phyloP scores from a whole-genome alignment of 2,797 vertebrate genomes.

The Enteromius unitaeniatus region DNA sequence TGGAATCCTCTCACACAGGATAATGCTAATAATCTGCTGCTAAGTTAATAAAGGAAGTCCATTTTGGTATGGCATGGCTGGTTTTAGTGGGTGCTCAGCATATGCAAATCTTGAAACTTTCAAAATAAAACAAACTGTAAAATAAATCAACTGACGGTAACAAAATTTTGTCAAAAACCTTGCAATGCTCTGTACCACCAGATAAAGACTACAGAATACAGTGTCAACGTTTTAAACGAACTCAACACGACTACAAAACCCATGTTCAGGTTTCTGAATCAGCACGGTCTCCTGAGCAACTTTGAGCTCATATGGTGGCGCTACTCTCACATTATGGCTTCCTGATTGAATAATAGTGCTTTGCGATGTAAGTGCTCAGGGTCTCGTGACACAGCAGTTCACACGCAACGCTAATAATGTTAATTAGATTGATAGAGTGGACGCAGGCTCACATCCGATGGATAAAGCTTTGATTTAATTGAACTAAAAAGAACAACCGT shows the following conservation, averaged over 20 bases:
- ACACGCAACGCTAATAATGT: slow-evolving; percentile 10
- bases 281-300: slow-evolving; percentile 33
- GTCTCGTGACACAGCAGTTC: not conserved
- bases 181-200: not conserved
- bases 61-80: slow-evolving; percentile 30
- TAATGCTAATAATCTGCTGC: not conserved
- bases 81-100: slow-evolving; percentile 21
- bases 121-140: not conserved
- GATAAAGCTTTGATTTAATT: slow-evolving; percentile 37
- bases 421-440: not conserved
- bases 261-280: slow-evolving; percentile 7
- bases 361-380: slow-evolving; percentile 31
- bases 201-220: not conserved
- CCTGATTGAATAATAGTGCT: slow-evolving; percentile 32
- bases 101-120: not conserved
- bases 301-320: slow-evolving; percentile 5
- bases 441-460: slow-evolving; percentile 9
- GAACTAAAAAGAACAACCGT: slow-evolving; percentile 6
- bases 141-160: not conserved
- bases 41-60: slow-evolving; percentile 10
- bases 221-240: not conserved
- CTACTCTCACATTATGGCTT: slow-evolving; percentile 41
- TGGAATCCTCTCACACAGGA: slow-evolving; percentile 12
- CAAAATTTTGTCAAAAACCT: not conserved
- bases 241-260: not conserved